Base-by-base conservation (phyloP, 2,888 invertebrate genomes). In the Pollenia griseotomentosa region DNA sequence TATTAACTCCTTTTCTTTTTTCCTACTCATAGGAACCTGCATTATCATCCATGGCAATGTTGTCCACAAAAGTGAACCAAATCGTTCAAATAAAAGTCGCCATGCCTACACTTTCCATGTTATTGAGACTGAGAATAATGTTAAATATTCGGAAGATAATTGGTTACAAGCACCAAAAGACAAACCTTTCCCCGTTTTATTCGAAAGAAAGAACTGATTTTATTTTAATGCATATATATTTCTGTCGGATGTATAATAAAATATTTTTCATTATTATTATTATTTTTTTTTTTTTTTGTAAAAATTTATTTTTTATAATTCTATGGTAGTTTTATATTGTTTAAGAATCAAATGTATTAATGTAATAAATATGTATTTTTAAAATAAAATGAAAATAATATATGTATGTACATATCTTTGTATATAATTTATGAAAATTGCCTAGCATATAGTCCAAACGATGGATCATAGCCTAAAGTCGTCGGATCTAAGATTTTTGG, bases 71-170 rank as follows among this genome's bases (percentile, higher is more conserved):
- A 99, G 99, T 91, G 97, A 97, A 74, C 94, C 95, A 10, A 99
- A 99, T 93, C 96, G 94, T 85, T 98, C 98, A 0, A 92, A 95
- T 2, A 95, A 95, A 88, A 96, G 98, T n/a, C 95, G 99, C 48
- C 97, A 98, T 90, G 98, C 97, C 1, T 99, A 99, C 94, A 98
- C 99, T 8, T 99, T 99, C 94, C 99, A 99, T 93, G 95, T 98
- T 0, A 95, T 97, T 81, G 99, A 99, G 93, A 95, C 95, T 88
- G 94, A 96, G 19, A 94, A 96, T 83, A 96, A 96, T 46, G 91
- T 92, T 10, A 94, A 94, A 79, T 99, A 97, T 93, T 96, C 97
- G 16, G 92, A 92, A 87, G 95, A 96, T 9, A 99, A 99, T 92
- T 99, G 99, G 99, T 94, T 98, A 1, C 97, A 97, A 92, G 96